A percentile compares a stretch with the other conserved stretches of the same genome.
Evolutionary conservation across 2,888 invertebrate genomes (phyloP).

Genomic region (Biston betularia): DNA sequence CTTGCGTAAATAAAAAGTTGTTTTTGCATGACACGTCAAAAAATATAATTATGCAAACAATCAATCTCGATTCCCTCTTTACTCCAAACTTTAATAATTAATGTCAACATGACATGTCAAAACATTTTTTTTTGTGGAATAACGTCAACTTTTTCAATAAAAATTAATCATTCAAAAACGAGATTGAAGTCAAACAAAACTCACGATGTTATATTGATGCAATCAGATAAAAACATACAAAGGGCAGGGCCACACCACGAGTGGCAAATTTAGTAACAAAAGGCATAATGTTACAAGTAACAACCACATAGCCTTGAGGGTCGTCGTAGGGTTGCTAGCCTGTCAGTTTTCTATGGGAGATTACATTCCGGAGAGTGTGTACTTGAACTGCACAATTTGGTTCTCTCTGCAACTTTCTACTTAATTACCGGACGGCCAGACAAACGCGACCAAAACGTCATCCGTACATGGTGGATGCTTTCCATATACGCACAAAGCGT

Average conservation of each 20-base stretch:
- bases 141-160: slow-evolving; percentile 6
- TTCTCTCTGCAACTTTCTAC: no score
- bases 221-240: not conserved
- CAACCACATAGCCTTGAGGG: no score
- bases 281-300: not conserved
- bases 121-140: slow-evolving; percentile 11
- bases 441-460: no score
- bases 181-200: slow-evolving; percentile 11
- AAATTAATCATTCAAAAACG: not conserved
- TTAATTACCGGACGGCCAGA: no score
- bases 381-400: no score
- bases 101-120: slow-evolving; percentile 18
- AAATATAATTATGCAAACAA: slow-evolving; percentile 13
- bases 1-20: not conserved
- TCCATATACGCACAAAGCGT: no score
- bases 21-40: slow-evolving; percentile 9
- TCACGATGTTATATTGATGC: not conserved
- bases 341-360: no score
- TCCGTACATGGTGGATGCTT: no score
- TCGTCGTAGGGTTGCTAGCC: no score
- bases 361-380: no score
- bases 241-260: not conserved
- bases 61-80: slow-evolving; percentile 12
- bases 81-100: slow-evolving; percentile 15
- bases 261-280: not conserved